Conservation (phyloP, 2,113 vertebrate genomes). For the Vulpes lagopus region DNA sequence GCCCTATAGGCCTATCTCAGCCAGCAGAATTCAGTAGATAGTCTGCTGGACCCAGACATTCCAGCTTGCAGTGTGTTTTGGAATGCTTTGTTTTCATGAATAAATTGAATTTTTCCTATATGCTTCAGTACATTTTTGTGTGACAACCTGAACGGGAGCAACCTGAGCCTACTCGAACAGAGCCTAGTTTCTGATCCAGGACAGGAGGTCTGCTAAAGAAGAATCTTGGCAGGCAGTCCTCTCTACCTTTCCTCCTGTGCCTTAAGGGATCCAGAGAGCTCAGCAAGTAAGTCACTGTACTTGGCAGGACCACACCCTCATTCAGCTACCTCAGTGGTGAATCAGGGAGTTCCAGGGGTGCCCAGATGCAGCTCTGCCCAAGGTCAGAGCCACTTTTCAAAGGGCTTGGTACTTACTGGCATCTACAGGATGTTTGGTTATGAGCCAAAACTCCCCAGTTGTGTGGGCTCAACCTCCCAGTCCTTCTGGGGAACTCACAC, state of each 20-base stretch:
- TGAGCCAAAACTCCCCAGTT: constrained; percentile 47
- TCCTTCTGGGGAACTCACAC: constrained; percentile 62
- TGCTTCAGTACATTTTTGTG: neutral
- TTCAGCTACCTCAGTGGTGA: constrained; percentile 12
- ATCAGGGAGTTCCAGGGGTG: neutral
- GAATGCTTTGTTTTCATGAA: neutral
- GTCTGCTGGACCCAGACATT: neutral
- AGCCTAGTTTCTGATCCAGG: neutral
- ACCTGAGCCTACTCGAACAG: neutral
- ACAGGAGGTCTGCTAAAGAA: neutral
- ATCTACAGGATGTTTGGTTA: constrained; percentile 64
- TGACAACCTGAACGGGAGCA: neutral
- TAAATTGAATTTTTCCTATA: neutral
- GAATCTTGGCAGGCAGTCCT: neutral
- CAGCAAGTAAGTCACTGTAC: neutral
- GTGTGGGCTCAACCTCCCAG: neutral
- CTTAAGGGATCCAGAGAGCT: neutral
- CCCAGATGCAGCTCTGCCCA: neutral
- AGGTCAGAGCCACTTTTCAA: constrained; percentile 18
- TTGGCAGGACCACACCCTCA: neutral
- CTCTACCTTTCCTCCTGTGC: neutral
- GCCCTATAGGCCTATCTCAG: neutral
- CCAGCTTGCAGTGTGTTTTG: neutral
- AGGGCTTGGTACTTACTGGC: constrained; percentile 48
- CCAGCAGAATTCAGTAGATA: neutral